Evolutionary conservation across 2,888 invertebrate species (phyloP).

Genomic region (Theretra japonica): DNA sequence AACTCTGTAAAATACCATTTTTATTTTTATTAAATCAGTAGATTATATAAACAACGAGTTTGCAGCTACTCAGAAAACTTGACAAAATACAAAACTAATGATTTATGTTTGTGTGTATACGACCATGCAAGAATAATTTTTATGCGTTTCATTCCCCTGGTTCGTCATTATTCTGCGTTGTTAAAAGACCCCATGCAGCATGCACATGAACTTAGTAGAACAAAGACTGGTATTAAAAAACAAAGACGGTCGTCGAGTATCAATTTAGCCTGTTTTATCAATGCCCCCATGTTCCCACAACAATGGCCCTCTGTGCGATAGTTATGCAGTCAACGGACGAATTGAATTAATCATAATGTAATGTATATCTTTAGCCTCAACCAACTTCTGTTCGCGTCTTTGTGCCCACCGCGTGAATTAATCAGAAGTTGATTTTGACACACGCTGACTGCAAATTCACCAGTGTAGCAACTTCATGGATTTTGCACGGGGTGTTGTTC

Average conservation of each 20-base stretch:
- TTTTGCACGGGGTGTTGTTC: not conserved
- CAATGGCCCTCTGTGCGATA: conserved; percentile 25
- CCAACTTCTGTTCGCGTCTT: conserved; percentile 2
- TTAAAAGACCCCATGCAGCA: not conserved
- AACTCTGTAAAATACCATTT: no score
- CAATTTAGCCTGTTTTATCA: conserved; percentile 26
- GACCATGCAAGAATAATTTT: no score
- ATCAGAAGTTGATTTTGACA: not conserved
- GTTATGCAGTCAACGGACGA: conserved; percentile 27
- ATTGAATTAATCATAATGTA: conserved; percentile 27
- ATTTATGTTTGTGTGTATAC: no score
- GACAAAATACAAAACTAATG: no score
- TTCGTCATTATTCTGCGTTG: not conserved
- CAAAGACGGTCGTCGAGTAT: conserved; percentile 5
- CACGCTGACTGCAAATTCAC: not conserved
- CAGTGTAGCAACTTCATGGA: not conserved
- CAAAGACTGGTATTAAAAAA: conserved; percentile 18
- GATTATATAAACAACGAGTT: no score
- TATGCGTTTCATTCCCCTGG: not conserved
- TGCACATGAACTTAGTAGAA: not conserved
- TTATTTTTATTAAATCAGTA: no score
- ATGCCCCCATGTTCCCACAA: conserved; percentile 27
- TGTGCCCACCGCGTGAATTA: conserved; percentile 6
- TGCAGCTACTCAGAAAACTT: no score
- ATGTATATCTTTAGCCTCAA: conserved; percentile 15